A percentile compares a stretch with the other conserved stretches of the same genome.
These are phyloP conservation scores for Apis florea DNA, from an alignment of 1,140 invertebrate species.

Conservation along the genomic window DNA sequence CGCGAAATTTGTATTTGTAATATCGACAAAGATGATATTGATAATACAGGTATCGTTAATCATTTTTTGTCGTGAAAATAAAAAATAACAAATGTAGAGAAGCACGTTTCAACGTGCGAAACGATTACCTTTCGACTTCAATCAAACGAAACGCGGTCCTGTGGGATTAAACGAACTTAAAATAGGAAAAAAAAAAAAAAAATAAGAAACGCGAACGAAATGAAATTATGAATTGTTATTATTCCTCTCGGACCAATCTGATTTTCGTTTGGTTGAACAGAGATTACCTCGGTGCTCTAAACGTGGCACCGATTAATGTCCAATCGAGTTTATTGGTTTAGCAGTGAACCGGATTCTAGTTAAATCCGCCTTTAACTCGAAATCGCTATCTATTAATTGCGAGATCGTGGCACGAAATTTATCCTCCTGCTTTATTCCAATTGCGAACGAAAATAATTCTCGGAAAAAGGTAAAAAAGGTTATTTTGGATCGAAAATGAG, in stretches of 20 bases:
- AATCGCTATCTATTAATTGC: slow-evolving; percentile 33
- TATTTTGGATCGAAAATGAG: too few relatives aligned
- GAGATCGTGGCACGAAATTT: neutral
- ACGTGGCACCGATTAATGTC: slow-evolving; percentile 21
- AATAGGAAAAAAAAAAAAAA: neutral
- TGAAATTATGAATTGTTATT: neutral
- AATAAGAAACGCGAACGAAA: neutral
- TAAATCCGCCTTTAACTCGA: slow-evolving; percentile 17
- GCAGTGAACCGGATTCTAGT: slow-evolving; percentile 20
- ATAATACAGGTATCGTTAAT: too few relatives aligned
- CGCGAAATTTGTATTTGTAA: neutral
- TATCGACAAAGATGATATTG: neutral
- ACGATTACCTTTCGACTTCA: too few relatives aligned
- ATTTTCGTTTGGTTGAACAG: slow-evolving; percentile 24
- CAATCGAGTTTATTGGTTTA: slow-evolving; percentile 42
- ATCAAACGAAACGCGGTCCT: too few relatives aligned
- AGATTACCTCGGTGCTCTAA: slow-evolving; percentile 4
- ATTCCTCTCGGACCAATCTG: neutral
- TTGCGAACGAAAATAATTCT: neutral
- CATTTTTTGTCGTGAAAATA: neutral
- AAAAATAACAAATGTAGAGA: neutral
- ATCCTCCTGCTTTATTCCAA: neutral
- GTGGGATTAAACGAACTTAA: neutral
- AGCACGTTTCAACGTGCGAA: too few relatives aligned
- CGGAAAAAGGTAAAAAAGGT: too few relatives aligned